Percentiles rank a stretch among this genome's conserved stretches.
phyloP scores from a whole-genome alignment of 1,140 invertebrate genomes.

The Drosophila navojoa region DNA sequence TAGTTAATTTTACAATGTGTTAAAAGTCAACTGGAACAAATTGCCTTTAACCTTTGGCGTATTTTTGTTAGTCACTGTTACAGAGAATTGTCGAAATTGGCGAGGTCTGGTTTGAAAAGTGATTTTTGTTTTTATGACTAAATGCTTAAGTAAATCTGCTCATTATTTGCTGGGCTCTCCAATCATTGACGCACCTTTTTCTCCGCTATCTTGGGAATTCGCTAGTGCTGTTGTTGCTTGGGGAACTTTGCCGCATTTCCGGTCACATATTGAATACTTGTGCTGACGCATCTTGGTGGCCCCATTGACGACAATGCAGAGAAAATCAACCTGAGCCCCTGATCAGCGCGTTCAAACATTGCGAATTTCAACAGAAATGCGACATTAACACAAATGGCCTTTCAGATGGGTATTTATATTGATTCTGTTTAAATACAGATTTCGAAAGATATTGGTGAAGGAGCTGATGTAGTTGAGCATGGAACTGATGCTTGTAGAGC shows the following conservation, averaged over 20 bases:
- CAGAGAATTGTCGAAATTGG: background rate
- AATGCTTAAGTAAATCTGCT: background rate
- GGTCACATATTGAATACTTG: conserved; percentile 37
- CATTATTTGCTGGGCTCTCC: conserved; percentile 9
- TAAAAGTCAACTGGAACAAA: background rate
- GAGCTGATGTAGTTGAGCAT: too few relatives aligned
- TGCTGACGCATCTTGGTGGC: conserved; percentile 58
- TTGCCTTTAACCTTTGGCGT: background rate
- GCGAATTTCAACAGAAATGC: conserved; percentile 41
- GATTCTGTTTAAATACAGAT: background rate
- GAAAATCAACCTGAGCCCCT: conserved; percentile 37
- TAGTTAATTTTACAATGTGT: too few relatives aligned
- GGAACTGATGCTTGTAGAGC: too few relatives aligned
- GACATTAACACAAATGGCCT: conserved; percentile 7
- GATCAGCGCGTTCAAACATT: conserved; percentile 44
- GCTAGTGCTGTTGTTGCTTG: conserved; percentile 1
- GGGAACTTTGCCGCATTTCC: conserved; percentile 58
- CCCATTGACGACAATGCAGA: conserved; percentile 45
- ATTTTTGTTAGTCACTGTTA: background rate
- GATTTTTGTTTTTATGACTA: background rate
- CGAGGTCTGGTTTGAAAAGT: background rate
- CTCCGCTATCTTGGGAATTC: conserved; percentile 31
- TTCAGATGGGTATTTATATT: conserved; percentile 8
- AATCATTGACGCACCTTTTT: conserved; percentile 44
- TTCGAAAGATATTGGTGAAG: background rate